Conservation (phyloP, 2,113 vertebrate genomes). For the Chrysochloris asiatica region DNA sequence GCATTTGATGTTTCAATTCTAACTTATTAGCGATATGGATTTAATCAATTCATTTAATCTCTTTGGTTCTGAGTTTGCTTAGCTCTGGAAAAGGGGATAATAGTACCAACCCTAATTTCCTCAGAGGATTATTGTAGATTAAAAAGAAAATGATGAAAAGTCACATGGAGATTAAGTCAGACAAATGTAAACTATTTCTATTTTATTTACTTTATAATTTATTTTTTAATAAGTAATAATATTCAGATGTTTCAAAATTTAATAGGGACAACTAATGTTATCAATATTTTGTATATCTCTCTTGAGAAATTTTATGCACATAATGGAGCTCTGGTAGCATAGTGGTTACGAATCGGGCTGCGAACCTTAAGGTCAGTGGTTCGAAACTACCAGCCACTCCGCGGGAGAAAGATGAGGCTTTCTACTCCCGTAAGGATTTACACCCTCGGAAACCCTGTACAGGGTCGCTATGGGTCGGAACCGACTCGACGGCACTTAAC, state of each 20-base stretch:
- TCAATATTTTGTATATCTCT: neutral
- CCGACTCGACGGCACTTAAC: too few species aligned
- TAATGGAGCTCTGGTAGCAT: too few species aligned
- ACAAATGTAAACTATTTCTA: neutral
- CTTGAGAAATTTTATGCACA: neutral
- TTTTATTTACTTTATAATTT: neutral
- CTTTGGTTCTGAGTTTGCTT: neutral
- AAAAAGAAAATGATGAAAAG: neutral
- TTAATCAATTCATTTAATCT: neutral
- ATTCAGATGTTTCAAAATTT: neutral
- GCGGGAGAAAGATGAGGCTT: too few species aligned
- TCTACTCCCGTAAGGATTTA: too few species aligned
- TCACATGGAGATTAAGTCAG: neutral
- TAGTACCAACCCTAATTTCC: neutral
- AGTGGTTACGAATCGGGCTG: too few species aligned
- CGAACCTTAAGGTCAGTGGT: too few species aligned
- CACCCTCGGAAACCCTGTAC: too few species aligned
- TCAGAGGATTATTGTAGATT: neutral
- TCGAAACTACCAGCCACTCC: too few species aligned
- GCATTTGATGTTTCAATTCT: neutral
- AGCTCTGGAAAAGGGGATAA: neutral
- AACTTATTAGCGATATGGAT: neutral
- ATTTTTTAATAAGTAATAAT: neutral
- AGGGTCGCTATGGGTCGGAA: too few species aligned
- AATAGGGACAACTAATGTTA: neutral